Percentiles rank a stretch among this genome's conserved stretches.
phyloP scores from a whole-genome alignment of 2,888 invertebrate genomes.

The Ormyrus thymus region DNA sequence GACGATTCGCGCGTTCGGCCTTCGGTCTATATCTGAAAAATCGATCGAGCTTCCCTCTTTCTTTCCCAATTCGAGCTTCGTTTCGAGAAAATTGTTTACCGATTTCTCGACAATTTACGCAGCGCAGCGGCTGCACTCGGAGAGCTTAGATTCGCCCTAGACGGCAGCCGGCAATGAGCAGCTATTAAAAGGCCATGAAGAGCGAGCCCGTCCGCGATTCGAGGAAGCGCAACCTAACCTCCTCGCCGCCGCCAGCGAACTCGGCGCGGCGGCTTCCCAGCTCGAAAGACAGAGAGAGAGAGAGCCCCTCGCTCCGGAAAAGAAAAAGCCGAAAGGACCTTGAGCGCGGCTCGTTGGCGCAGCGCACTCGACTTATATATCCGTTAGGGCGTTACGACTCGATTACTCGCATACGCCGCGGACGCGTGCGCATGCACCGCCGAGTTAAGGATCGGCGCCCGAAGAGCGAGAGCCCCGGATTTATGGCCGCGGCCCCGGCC shows the following conservation, averaged over 20 bases:
- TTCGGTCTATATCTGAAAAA: conserved; percentile 14
- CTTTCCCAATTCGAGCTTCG: background rate
- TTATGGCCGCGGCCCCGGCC: background rate
- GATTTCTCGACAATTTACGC: too few species aligned
- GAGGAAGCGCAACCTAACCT: background rate
- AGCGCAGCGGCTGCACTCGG: too few species aligned
- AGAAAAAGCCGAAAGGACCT: conserved; percentile 14
- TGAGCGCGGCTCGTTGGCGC: conserved; percentile 3
- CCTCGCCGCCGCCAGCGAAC: background rate
- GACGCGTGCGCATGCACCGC: background rate
- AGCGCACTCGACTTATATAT: conserved; percentile 29
- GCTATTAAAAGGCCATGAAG: too few species aligned
- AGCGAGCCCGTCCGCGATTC: background rate
- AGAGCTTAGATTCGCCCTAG: too few species aligned
- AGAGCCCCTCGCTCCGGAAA: conserved; percentile 3
- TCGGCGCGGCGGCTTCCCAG: too few species aligned
- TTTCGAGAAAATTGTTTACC: background rate
- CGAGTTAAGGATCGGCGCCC: background rate
- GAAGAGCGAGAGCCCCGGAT: conserved; percentile 20
- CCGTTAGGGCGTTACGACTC: conserved; percentile 54
- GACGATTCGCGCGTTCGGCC: conserved; percentile 5
- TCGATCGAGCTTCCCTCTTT: conserved; percentile 11
- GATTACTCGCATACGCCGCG: conserved; percentile 25
- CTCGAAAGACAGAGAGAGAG: background rate
- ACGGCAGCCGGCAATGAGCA: too few species aligned